A percentile compares a stretch with the other conserved stretches of the same genome.
phyloP scores from a whole-genome alignment of 2,797 vertebrate species.

The Buceros bicornis region DNA sequence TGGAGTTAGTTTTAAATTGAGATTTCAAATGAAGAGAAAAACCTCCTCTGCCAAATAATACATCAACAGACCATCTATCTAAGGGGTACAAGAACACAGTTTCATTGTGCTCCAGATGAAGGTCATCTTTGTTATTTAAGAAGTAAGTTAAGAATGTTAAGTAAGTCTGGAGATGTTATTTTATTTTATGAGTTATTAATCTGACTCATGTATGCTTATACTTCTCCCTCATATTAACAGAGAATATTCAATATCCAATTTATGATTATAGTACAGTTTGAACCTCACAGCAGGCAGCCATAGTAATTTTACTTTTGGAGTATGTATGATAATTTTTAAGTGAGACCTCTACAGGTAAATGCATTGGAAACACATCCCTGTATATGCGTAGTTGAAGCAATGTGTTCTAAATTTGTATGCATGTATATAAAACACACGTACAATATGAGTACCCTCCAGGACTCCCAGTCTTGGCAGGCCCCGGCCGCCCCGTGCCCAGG shows the following conservation, averaged over 20 bases:
- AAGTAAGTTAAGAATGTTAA: not conserved
- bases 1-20: conserved; percentile 19
- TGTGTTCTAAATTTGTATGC: fast-evolving
- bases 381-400: not conserved
- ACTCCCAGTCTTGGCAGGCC: too few species aligned
- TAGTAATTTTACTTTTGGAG: not conserved
- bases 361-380: not conserved
- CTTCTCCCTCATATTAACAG: not conserved
- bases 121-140: conserved; percentile 10
- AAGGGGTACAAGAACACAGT: not conserved
- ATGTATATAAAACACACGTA: not conserved
- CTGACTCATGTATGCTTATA: not conserved
- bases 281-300: not conserved
- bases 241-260: not conserved
- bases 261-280: not conserved
- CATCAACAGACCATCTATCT: not conserved
- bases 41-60: conserved; percentile 7
- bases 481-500: too few species aligned
- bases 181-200: not conserved
- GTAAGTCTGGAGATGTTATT: not conserved
- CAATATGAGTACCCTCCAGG: not conserved
- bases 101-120: conserved; percentile 20
- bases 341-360: not conserved
- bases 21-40: conserved; percentile 38
- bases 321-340: not conserved